phyloP scores from a whole-genome alignment of 2,113 vertebrate genomes.

The Rhipidura dahli region DNA sequence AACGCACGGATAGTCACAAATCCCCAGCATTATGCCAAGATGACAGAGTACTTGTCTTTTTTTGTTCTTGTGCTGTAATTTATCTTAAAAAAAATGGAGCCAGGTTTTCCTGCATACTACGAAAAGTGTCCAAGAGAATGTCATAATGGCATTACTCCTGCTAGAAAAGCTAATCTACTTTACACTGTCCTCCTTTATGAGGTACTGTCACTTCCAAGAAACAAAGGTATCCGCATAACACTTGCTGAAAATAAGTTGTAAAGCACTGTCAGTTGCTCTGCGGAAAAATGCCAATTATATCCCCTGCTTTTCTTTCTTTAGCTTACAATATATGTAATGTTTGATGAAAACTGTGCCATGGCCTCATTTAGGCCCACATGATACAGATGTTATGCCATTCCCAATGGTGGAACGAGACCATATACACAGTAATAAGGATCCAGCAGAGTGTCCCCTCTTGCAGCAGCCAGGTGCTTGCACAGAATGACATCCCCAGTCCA shows the following conservation, averaged over 20 bases:
- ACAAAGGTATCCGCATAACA: conserved; percentile 20
- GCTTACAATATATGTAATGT: not conserved
- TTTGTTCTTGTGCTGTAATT: conserved; percentile 59
- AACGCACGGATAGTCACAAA: conserved; percentile 37
- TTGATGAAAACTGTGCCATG: conserved; percentile 20
- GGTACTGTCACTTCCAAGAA: conserved; percentile 56
- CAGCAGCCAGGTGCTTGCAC: not conserved
- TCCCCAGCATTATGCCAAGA: conserved; percentile 61
- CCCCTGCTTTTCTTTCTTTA: not conserved
- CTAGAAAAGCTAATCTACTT: conserved; percentile 64
- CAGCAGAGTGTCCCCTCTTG: not conserved
- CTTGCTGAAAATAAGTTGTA: conserved; percentile 57
- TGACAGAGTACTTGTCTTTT: conserved; percentile 69
- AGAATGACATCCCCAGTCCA: not conserved
- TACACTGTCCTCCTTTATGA: conserved; percentile 51
- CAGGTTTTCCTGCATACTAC: conserved; percentile 21
- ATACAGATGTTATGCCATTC: not conserved
- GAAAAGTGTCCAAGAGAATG: conserved; percentile 49
- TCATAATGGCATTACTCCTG: conserved; percentile 59
- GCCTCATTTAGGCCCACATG: not conserved
- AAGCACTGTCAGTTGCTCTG: conserved; percentile 46
- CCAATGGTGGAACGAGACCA: not conserved
- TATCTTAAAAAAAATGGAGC: conserved; percentile 59
- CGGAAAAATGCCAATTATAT: conserved; percentile 52
- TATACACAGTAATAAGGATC: not conserved